A percentile compares a stretch with the other conserved stretches of the same genome.
phyloP scores from a whole-genome alignment of 1,140 invertebrate species.

The Mycetomoellerius zeteki region DNA sequence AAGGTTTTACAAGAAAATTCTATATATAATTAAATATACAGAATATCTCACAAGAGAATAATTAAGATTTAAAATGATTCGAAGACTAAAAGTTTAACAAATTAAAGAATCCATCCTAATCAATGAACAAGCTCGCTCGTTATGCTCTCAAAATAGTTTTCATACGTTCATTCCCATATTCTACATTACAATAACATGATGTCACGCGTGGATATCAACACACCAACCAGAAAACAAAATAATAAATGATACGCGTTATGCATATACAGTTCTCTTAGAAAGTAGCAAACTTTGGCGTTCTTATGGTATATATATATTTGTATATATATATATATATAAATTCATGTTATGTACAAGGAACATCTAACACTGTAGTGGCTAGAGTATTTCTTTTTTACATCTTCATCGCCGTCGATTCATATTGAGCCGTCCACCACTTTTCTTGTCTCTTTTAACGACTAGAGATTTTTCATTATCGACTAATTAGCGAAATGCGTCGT shows the following conservation, averaged over 20 bases:
- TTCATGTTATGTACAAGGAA: constrained; percentile 85
- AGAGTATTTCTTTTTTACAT: constrained; percentile 77
- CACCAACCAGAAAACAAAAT: constrained; percentile 34
- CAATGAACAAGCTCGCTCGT: constrained; percentile 28
- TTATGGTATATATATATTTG: constrained; percentile 71
- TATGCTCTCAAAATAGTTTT: constrained; percentile 16
- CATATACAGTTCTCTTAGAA: constrained; percentile 71
- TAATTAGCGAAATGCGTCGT: constrained; percentile 64
- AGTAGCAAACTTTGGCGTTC: constrained; percentile 79
- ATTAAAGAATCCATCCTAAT: background rate
- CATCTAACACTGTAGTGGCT: constrained; percentile 84
- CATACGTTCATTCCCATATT: constrained; percentile 8
- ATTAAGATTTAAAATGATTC: background rate
- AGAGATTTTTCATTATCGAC: constrained; percentile 73
- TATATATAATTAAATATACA: background rate
- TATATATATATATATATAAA: constrained; percentile 67
- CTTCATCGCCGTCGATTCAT: constrained; percentile 75
- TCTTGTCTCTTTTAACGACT: constrained; percentile 69
- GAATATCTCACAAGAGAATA: background rate
- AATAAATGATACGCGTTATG: constrained; percentile 73
- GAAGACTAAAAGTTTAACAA: background rate
- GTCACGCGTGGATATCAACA: constrained; percentile 42
- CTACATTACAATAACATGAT: constrained; percentile 38
- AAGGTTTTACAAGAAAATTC: background rate
- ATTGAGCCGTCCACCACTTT: constrained; percentile 71